Evolutionary conservation across 1,140 invertebrate species (phyloP).

Genomic region (Bombus confusus): DNA sequence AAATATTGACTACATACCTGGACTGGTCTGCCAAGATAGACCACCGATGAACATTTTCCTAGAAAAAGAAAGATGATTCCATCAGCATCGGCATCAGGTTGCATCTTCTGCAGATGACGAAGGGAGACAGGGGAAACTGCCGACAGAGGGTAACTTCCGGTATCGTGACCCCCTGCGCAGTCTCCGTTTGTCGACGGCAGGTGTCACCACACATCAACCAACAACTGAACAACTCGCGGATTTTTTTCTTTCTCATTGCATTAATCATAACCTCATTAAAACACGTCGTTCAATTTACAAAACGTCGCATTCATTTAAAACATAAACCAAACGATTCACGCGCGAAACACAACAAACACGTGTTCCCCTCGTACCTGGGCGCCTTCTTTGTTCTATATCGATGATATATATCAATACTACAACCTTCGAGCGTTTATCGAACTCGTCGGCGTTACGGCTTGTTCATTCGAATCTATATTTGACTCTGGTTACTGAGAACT

Average conservation of each 20-base stretch:
- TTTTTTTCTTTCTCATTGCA: conserved; percentile 1
- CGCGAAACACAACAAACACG: conserved; percentile 38
- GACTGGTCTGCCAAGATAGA: conserved; percentile 99
- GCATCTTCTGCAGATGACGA: conserved; percentile 56
- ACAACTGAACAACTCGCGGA: conserved; percentile 72
- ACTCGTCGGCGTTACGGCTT: neutral
- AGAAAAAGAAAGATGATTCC: conserved; percentile 86
- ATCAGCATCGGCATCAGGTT: conserved; percentile 70
- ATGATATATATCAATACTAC: neutral
- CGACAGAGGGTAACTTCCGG: conserved; percentile 74
- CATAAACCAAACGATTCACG: conserved; percentile 39
- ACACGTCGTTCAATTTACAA: conserved; percentile 18
- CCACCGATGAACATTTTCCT: conserved; percentile 99
- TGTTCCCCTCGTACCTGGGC: conserved; percentile 40
- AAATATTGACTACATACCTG: conserved; percentile 86
- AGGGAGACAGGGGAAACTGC: conserved; percentile 70
- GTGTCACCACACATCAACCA: conserved; percentile 80
- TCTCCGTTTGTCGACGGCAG: conserved; percentile 72
- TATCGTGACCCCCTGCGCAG: conserved; percentile 70
- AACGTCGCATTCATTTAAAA: conserved; percentile 2
- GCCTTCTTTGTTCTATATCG: conserved; percentile 18
- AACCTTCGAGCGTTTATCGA: neutral
- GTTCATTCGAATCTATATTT: neutral
- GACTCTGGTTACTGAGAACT: too few species aligned
- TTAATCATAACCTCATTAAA: neutral